phyloP scores from a whole-genome alignment of 2,113 vertebrate genomes.

The Thomomys bottae region DNA sequence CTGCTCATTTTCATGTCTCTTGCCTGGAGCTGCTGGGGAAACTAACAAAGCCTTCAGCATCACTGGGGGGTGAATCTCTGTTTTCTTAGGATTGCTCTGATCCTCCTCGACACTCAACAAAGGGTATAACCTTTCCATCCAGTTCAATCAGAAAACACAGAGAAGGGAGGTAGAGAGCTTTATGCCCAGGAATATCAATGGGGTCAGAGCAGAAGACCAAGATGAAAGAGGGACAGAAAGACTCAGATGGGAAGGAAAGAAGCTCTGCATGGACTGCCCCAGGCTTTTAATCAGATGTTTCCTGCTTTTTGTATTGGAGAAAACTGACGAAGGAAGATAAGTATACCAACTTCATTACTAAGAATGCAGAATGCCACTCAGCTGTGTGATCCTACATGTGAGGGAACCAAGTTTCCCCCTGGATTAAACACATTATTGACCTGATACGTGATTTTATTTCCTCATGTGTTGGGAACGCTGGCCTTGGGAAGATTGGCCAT shows the following conservation, averaged over 20 bases:
- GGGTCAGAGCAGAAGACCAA: neutral
- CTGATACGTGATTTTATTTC: neutral
- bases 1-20: neutral
- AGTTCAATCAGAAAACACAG: neutral
- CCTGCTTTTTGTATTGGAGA: neutral
- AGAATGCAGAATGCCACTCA: neutral
- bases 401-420: neutral
- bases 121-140: neutral
- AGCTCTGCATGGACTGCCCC: rapidly evolving
- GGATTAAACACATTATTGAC: neutral
- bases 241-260: neutral
- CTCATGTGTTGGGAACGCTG: neutral
- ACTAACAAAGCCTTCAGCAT: neutral
- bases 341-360: neutral
- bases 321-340: neutral
- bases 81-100: neutral
- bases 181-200: neutral
- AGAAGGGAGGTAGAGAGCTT: neutral
- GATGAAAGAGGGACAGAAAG: neutral
- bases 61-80: neutral
- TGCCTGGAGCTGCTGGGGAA: neutral
- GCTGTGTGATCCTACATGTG: rapidly evolving
- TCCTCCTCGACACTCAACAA: neutral
- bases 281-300: neutral
- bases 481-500: neutral